These are phyloP conservation scores for Phymatocera aterrima DNA, from an alignment of 2,888 invertebrate species.

Conservation along the genomic window DNA sequence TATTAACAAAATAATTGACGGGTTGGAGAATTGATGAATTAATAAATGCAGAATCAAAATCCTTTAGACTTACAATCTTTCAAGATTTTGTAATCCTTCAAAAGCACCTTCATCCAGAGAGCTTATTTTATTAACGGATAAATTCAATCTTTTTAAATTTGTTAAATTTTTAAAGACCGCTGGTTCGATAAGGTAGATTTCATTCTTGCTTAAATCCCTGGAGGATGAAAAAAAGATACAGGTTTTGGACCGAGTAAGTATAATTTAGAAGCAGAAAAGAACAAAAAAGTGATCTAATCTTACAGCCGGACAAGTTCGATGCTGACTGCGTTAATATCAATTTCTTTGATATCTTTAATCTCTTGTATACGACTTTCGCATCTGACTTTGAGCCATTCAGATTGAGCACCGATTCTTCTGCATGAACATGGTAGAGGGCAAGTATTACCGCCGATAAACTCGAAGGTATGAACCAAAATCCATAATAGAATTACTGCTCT, in stretches of 20 bases:
- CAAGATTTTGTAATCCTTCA: constrained; percentile 81
- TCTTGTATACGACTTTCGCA: constrained; percentile 80
- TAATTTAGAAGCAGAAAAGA: constrained; percentile 16
- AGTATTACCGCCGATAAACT: constrained; percentile 58
- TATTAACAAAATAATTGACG: constrained; percentile 41
- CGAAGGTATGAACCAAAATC: constrained; percentile 60
- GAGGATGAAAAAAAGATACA: constrained; percentile 72
- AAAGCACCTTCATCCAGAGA: constrained; percentile 83
- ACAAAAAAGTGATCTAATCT: constrained; percentile 62
- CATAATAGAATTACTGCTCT: constrained; percentile 59
- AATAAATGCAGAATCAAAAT: constrained; percentile 10
- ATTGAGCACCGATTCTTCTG: constrained; percentile 76
- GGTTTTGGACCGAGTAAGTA: neutral
- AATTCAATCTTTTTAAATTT: constrained; percentile 78
- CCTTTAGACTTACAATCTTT: constrained; percentile 80
- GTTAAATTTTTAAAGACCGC: constrained; percentile 68
- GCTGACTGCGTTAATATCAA: constrained; percentile 80
- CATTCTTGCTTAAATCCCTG: constrained; percentile 82
- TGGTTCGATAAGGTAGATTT: constrained; percentile 76
- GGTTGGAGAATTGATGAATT: constrained; percentile 13
- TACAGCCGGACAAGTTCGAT: constrained; percentile 82
- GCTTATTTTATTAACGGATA: constrained; percentile 83
- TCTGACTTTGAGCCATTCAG: constrained; percentile 79
- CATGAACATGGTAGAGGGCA: constrained; percentile 79
- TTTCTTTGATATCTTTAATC: constrained; percentile 79